Conservation (phyloP, 2,888 invertebrate genomes). For the Shargacucullia verbasci region DNA sequence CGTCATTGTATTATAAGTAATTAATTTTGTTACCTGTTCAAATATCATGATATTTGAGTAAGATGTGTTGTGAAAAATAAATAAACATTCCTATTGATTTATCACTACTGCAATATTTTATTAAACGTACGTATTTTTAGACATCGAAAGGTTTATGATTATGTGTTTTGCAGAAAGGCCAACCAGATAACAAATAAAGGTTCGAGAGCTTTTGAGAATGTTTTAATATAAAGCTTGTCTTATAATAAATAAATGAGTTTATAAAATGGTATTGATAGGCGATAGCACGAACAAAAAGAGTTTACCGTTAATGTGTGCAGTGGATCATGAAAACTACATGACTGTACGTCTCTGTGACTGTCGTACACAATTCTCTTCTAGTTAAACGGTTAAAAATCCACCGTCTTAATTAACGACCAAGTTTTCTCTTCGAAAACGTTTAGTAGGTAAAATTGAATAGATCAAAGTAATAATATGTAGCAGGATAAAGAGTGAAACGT, state of each 20-base stretch:
- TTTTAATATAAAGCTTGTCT: slow-evolving; percentile 9
- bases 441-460: too few relatives aligned
- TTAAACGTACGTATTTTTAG: slow-evolving; percentile 3
- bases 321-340: slow-evolving; percentile 60
- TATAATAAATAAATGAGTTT: slow-evolving; percentile 8
- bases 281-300: slow-evolving; percentile 47
- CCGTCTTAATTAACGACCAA: slow-evolving; percentile 22
- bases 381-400: slow-evolving; percentile 27
- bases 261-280: slow-evolving; percentile 20
- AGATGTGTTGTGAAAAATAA: slow-evolving; percentile 1
- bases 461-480: too few relatives aligned
- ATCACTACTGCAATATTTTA: slow-evolving; percentile 3
- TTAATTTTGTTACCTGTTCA: slow-evolving; percentile 20
- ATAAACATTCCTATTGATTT: slow-evolving; percentile 3
- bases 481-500: too few relatives aligned
- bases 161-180: slow-evolving; percentile 21
- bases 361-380: slow-evolving; percentile 18
- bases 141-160: slow-evolving; percentile 19
- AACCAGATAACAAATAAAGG: slow-evolving; percentile 14
- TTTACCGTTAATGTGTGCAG: slow-evolving; percentile 61
- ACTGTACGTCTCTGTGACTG: slow-evolving; percentile 34
- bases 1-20: slow-evolving; percentile 18
- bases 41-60: slow-evolving; percentile 12
- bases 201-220: slow-evolving; percentile 10
- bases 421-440: slow-evolving; percentile 27